Conservation (phyloP, 2,888 invertebrate genomes). For the Cybosia mesomella region DNA sequence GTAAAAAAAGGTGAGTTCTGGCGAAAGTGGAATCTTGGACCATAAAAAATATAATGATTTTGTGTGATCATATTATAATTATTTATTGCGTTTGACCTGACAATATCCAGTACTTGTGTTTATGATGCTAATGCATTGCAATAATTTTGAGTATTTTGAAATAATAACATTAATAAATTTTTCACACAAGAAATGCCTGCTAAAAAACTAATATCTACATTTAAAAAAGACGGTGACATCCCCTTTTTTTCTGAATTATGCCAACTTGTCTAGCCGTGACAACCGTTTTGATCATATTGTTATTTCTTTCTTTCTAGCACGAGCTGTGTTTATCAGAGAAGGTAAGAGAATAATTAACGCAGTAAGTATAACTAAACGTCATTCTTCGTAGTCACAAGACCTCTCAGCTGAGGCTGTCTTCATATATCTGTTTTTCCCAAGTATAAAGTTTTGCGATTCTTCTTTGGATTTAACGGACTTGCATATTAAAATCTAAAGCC, state of each 20-base stretch:
- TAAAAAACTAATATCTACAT: neutral
- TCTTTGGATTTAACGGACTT: constrained; percentile 56
- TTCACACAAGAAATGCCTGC: too few relatives aligned
- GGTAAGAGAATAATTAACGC: constrained; percentile 71
- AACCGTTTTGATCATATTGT: constrained; percentile 58
- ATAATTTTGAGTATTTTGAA: too few relatives aligned
- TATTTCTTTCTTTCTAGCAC: constrained; percentile 75
- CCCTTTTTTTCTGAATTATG: constrained; percentile 47
- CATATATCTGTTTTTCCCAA: constrained; percentile 69
- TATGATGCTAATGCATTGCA: too few relatives aligned
- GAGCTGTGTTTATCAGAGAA: constrained; percentile 73
- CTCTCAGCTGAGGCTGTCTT: constrained; percentile 84
- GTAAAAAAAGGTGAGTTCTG: too few relatives aligned
- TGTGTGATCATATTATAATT: too few relatives aligned
- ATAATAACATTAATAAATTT: too few relatives aligned
- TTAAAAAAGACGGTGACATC: constrained; percentile 15
- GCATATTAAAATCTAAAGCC: constrained; percentile 65
- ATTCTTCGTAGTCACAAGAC: constrained; percentile 83
- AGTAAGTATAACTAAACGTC: constrained; percentile 66
- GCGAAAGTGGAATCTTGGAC: too few relatives aligned
- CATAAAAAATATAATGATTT: too few relatives aligned
- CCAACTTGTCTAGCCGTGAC: constrained; percentile 55
- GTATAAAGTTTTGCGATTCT: constrained; percentile 59
- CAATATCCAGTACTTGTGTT: too few relatives aligned
- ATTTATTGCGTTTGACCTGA: too few relatives aligned